Evolutionary conservation across 1,140 invertebrate species (phyloP), one percentile per base, ranked within the genome.

Genomic region (Conopomorpha cramerella): DNA sequence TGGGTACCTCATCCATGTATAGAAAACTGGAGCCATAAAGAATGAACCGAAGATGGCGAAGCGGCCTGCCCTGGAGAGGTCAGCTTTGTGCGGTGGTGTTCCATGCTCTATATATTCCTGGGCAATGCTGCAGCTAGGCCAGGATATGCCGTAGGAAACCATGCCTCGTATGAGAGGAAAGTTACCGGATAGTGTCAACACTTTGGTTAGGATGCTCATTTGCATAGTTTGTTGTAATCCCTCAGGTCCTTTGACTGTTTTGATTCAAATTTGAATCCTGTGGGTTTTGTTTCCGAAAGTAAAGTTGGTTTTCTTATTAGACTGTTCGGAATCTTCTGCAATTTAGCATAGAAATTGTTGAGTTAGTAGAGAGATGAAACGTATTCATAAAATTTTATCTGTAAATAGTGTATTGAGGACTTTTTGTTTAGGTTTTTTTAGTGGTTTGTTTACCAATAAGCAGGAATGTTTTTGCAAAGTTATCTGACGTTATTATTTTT

Each of bases 71-170:
- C 53, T 41, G 0, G 41, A 15, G 56, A 57, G 63, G 17, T 68
- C 44, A 0, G 53, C 53, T 8, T 61, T 39, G 2, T 46, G 38
- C 15, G 62, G 30, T 0, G 30, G 44, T 0, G 51, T 58, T 2
- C 62, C 60, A 32, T 60, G 46, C 48, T 79, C 66, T 26, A 86
- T 51, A 15, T 81, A 70, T 53, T 86, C 84, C 42, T 86, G 83
- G 8, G 84, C 66, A 1, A 88, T 38, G 59, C 84, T 84, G 27
- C 83, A 84, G 0, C 78, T 59, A 0, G 88, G 87, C 87, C 87
- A 90, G 34, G 89, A 84, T 0, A 87, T 49, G 0, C 83, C 80
- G 48, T 92, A 92, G 0, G 86, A 86, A 1, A 84, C 64, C 81
- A 90, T 88, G 3, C 90, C 90, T 17, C 81, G 77, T 1, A 77